A percentile compares a stretch with the other conserved stretches of the same genome.
phyloP scores from a whole-genome alignment of 2,888 invertebrate species.

The Uloborus plumipes region DNA sequence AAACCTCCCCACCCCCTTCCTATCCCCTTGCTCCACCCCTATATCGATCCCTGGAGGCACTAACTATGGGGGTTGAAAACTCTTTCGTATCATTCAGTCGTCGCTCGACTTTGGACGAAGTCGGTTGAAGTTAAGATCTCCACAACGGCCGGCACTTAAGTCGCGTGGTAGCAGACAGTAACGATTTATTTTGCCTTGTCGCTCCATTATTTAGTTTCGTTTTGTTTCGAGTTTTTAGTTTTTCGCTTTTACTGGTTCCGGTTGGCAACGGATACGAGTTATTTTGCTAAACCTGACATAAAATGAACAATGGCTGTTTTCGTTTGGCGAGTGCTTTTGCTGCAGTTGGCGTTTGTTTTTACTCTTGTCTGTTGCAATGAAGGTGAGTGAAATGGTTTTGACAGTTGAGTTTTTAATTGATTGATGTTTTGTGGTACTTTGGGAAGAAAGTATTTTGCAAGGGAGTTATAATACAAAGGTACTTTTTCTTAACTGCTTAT shows the following conservation, averaged over 20 bases:
- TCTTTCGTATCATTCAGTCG: not conserved
- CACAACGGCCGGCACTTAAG: no score
- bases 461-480: no score
- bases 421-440: no score
- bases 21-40: not conserved
- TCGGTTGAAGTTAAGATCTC: not conserved
- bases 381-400: no score
- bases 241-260: not conserved
- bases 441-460: no score
- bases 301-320: not conserved
- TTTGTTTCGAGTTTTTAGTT: constrained; percentile 1
- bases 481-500: no score
- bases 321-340: not conserved
- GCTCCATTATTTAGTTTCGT: not conserved
- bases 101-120: constrained; percentile 4
- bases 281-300: not conserved
- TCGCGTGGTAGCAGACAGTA: no score
- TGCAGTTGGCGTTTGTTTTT: no score
- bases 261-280: not conserved
- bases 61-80: not conserved
- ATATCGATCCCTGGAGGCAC: constrained; percentile 1
- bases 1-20: not conserved
- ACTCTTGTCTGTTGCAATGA: no score
- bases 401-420: no score
- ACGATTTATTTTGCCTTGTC: no score